phyloP scores from a whole-genome alignment of 2,888 invertebrate genomes.

The Iphiclides podalirius region DNA sequence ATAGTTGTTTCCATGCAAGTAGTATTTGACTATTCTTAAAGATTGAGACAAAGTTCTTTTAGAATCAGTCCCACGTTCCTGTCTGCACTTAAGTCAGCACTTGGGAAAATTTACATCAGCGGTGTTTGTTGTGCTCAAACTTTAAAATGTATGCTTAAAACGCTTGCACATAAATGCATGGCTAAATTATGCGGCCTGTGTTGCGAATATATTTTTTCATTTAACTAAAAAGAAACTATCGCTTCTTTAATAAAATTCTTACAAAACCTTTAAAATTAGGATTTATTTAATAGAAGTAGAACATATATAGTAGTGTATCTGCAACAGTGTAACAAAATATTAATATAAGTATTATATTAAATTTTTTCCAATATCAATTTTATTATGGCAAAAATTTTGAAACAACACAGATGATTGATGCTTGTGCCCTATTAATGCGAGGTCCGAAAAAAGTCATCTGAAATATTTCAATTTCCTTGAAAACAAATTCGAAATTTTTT shows the following conservation, averaged over 20 bases:
- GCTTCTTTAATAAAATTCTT: neutral
- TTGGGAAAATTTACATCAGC: constrained; percentile 43
- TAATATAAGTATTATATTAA: neutral
- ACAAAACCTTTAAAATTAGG: neutral
- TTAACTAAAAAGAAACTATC: neutral
- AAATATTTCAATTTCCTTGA: constrained; percentile 2
- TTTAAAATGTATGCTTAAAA: constrained; percentile 26
- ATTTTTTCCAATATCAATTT: neutral
- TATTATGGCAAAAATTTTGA: neutral
- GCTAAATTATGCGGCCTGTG: constrained; percentile 15
- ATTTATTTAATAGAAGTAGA: neutral
- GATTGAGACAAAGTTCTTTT: constrained; percentile 24
- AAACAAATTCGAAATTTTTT: constrained; percentile 13
- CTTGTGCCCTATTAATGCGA: neutral
- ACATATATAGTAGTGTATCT: neutral
- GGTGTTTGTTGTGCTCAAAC: constrained; percentile 42
- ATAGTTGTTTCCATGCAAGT: neutral
- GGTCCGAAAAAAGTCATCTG: constrained; percentile 19
- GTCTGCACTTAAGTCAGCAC: constrained; percentile 41
- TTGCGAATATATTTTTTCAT: neutral
- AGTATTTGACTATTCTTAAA: neutral
- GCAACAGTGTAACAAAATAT: too few relatives aligned
- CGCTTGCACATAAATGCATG: constrained; percentile 15
- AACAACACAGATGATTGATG: constrained; percentile 13
- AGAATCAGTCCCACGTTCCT: constrained; percentile 36